These are phyloP conservation scores for Pantherophis guttatus DNA, from an alignment of 2,113 vertebrate genomes.

Conservation along the genomic window DNA sequence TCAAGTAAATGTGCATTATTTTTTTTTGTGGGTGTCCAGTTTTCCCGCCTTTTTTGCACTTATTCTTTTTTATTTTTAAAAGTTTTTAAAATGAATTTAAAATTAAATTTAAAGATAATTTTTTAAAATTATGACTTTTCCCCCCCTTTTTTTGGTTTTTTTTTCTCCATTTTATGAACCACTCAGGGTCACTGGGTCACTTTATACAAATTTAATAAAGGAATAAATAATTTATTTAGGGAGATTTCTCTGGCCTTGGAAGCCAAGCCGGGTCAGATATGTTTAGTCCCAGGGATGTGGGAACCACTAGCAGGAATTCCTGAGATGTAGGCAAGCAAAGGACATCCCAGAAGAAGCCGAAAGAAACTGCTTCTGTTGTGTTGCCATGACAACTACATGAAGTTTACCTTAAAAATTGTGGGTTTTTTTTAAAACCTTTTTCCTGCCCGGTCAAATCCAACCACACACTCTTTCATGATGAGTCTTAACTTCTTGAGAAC, in stretches of 20 bases:
- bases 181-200: background rate
- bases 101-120: no score
- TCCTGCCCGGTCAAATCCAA: background rate
- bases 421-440: background rate
- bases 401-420: background rate
- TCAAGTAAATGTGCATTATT: background rate
- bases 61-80: background rate
- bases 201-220: background rate
- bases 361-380: background rate
- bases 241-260: background rate
- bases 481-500: background rate
- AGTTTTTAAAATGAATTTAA: no score
- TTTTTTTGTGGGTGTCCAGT: background rate
- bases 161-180: background rate
- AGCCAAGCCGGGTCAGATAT: background rate
- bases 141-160: rapidly evolving
- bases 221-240: background rate
- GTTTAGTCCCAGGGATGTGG: background rate
- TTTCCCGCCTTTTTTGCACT: background rate
- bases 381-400: background rate
- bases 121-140: background rate
- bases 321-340: background rate
- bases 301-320: background rate
- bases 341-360: background rate
- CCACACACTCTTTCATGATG: no score